Base-by-base conservation (phyloP, 37 sponge, comb jelly and placozoan genomes). In the Chondrosia reniformis region DNA sequence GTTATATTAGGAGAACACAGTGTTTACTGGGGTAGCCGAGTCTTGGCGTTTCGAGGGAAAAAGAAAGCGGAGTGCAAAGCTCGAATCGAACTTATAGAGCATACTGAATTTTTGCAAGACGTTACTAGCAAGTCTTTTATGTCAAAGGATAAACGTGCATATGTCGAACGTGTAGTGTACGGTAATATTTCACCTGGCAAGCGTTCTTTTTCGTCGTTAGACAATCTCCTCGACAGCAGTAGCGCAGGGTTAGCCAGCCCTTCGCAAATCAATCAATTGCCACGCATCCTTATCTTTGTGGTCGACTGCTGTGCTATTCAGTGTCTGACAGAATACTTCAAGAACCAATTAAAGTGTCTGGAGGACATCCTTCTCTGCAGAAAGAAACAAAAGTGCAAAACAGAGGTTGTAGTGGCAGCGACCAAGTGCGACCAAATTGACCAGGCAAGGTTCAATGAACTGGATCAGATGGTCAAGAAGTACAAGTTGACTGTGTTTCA, bases 91-190 rank as follows among this genome's bases (percentile, higher is more conserved):
- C 74, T 91, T 31, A 36, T 91, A 17, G 91, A 91, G 79, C 83
- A 91, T 15, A 85, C 87, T 7, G 80, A 79, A 28, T 76, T 91
- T 65, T 81, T 84, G 43, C 72, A 91, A 67, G 91, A 91, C 58
- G 74, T 83, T 7, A 83, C 87, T 6, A 62, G 41, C 1, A 43
- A 32, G 37, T 81, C 87, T 0, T 91, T 91, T 74, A 9, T 1
- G 46, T 32, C 10, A 8, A 74, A 44, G 25, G 82, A 65, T 45
- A 57, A 73, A 2, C 45, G 41, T 25, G 31, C 15, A 34, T 91
- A 86, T 42, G 78, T 76, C 1, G 83, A 83, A 57, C n/a, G 67
- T 5, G 82, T 64, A 10, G 21, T 64, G 0, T 40, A 67, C 3
- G 36, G 59, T 22, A 75, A 42, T 13, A 55, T 84, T 24, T 77